Base-by-base conservation (phyloP, 2,888 invertebrate genomes). In the Tachystola acroxantha region DNA sequence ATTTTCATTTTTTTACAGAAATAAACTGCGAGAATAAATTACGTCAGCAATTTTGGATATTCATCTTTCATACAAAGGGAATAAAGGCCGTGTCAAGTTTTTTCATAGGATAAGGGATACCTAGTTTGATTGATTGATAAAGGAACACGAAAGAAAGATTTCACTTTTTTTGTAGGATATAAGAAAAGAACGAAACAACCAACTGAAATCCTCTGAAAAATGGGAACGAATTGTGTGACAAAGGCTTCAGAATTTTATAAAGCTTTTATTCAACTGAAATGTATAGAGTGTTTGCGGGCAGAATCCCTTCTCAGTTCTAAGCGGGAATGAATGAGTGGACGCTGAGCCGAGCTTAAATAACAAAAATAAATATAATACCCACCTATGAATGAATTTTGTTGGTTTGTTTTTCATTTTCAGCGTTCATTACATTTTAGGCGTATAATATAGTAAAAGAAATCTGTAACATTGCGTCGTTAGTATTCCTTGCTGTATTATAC, bases 161-260 rank as follows among this genome's bases (percentile, higher is more conserved):
- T 24, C 24, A 24, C n/a, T 24, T 24, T 24, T n/a, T 24, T n/a
- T 24, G n/a, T 24, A 24, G 24, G n/a, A 3, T n/a, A 11, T 11
- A 10, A 10, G 33, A 13, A 25, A 7, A 33, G 13, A 11, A 33
- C 25, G 25, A 14, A 33, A 38, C 31, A 29, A 36, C 29, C 16
- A 28, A 12, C 22, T 13, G 11, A 34, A 42, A 39, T 34, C 38
- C 31, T 20, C 36, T 36, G 28, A 32, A 13, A 26, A 32, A 39
- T n/a, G n/a, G n/a, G n/a, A n/a, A n/a, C n/a, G n/a, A 39, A 42
- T 36, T 22, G 14, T 33, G 12, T 30, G 16, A 38, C 33, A 33
- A 36, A 42, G 16, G 33, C 26, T 33, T 35, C 13, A 13, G 22
- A 37, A 19, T 42, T 33, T 38, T 13, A 42, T 42, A 34, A 39